Percentiles rank a stretch among this genome's conserved stretches.
These are phyloP conservation scores for Dolichallabes microphthalmus DNA, from an alignment of 2,113 vertebrate genomes.

Conservation along the genomic window DNA sequence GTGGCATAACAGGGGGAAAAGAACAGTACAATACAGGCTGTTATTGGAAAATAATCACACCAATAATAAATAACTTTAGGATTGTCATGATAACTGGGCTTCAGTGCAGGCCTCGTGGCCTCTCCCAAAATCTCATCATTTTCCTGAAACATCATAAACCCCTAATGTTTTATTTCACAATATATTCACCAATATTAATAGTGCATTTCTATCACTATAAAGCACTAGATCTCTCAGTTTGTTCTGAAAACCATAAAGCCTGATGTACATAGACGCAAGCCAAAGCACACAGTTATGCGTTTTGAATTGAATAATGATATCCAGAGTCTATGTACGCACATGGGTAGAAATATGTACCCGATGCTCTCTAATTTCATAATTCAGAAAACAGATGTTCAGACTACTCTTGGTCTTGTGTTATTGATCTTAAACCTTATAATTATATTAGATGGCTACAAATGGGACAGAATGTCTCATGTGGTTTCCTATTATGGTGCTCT, in stretches of 20 bases:
- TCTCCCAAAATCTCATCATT: background rate
- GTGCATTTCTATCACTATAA: background rate
- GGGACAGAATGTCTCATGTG: background rate
- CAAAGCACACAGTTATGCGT: background rate
- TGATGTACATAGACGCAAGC: background rate
- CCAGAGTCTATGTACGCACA: background rate
- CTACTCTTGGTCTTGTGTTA: background rate
- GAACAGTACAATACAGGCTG: background rate
- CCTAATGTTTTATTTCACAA: background rate
- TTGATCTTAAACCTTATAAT: background rate
- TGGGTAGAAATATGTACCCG: background rate
- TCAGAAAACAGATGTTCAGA: background rate
- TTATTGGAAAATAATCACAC: background rate
- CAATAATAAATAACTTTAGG: background rate
- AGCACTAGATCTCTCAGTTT: no score
- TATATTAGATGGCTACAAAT: background rate
- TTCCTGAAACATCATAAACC: background rate
- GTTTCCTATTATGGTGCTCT: background rate
- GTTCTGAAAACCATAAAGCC: no score
- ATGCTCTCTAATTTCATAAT: background rate
- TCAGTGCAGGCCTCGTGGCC: background rate
- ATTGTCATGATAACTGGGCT: background rate
- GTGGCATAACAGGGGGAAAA: background rate
- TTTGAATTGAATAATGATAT: background rate
- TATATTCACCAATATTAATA: background rate